Base-by-base conservation (phyloP, 2,797 vertebrate genomes). In the Danio jaintianensis region DNA sequence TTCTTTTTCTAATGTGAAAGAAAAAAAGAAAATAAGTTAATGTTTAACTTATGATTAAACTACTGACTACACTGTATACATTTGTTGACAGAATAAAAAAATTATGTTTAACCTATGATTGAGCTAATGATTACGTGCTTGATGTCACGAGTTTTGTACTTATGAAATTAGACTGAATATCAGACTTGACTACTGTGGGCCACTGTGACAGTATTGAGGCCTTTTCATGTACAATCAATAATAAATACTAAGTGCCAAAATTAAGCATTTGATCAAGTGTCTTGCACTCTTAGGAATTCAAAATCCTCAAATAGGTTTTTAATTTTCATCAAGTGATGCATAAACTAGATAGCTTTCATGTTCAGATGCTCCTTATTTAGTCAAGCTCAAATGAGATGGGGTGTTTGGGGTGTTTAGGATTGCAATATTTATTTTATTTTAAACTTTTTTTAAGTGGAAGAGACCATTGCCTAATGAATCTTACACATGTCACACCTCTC, bases 71-170 rank as follows among this genome's bases (percentile, higher is more conserved):
- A 16, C 3, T 55, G 15, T 42, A 22, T 52, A 64, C 47, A 74
- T 4, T 16, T 52, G 16, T 75, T 22, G 62, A 7, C 18, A 62
- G 11, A 38, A 62, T 38, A 74, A 40, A 7, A 62, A 52, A n/a
- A n/a, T n/a, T n/a, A n/a, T n/a, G n/a, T n/a, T n/a, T n/a, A n/a
- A n/a, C n/a, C n/a, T n/a, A n/a, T n/a, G n/a, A n/a, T n/a, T n/a
- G n/a, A n/a, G n/a, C n/a, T n/a, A n/a, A n/a, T n/a, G n/a, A n/a
- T n/a, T n/a, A n/a, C n/a, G n/a, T n/a, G n/a, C n/a, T n/a, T 80
- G 69, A 53, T 64, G 50, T 78, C 68, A 81, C 38, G 53, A 52
- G 64, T 52, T 66, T 3, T 82, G 29, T 66, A 45, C 36, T 80
- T 80, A 63, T 68, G 40, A 84, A 75, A 59, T 43, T 40, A 53